Evolutionary conservation across 1,140 invertebrate genomes (phyloP).

Genomic region (Pollicipes pollicipes): DNA sequence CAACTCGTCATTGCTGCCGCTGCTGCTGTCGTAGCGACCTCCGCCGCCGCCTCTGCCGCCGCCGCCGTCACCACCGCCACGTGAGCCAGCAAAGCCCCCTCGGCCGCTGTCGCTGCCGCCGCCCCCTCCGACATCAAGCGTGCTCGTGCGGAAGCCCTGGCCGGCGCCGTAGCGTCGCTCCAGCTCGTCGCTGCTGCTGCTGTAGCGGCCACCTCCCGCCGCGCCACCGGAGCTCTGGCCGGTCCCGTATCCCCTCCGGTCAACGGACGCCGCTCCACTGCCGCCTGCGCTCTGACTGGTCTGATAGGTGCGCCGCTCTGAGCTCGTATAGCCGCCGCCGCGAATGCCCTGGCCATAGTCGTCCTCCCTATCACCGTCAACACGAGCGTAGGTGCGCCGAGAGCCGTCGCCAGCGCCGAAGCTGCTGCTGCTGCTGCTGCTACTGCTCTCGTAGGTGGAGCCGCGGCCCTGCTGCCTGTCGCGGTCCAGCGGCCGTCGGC

Average conservation of each 20-base stretch:
- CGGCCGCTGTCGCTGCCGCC: too few species aligned
- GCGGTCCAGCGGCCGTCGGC: too few species aligned
- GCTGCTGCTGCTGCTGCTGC: too few species aligned
- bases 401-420: too few species aligned
- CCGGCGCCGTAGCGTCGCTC: neutral
- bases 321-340: too few species aligned
- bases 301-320: neutral
- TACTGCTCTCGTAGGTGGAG: too few species aligned
- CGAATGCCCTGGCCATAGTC: too few species aligned
- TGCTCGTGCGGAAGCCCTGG: neutral
- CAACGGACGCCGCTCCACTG: too few species aligned
- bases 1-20: neutral
- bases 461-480: too few species aligned
- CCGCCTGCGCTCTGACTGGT: neutral
- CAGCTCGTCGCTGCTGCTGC: constrained; percentile 2
- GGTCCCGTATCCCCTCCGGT: too few species aligned
- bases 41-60: too few species aligned
- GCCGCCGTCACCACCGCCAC: neutral
- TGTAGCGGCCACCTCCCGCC: neutral
- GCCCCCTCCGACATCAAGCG: neutral
- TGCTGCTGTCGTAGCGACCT: too few species aligned
- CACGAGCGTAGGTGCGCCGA: neutral
- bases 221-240: neutral
- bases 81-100: neutral
- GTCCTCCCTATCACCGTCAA: neutral